phyloP scores from a whole-genome alignment of 2,797 vertebrate genomes.

The Helostoma temminkii region DNA sequence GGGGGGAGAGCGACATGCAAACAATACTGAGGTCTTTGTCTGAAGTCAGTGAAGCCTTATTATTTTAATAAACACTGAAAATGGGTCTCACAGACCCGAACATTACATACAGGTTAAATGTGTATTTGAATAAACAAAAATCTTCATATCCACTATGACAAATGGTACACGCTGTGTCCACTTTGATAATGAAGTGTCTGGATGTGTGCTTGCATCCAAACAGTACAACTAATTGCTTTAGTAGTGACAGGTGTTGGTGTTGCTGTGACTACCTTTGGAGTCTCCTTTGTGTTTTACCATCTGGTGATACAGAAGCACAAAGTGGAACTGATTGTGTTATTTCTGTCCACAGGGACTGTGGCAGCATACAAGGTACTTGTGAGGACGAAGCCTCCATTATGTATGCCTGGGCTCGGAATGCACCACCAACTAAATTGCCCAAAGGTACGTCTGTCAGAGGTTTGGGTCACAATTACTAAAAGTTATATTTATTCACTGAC shows the following conservation, averaged over 20 bases:
- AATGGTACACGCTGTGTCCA: too few relatives aligned
- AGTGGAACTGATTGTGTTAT: not conserved
- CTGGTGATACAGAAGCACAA: not conserved
- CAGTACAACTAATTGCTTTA: not conserved
- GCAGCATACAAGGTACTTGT: conserved; percentile 89
- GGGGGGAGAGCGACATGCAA: too few relatives aligned
- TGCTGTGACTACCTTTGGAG: too few relatives aligned
- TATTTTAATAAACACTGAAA: too few relatives aligned
- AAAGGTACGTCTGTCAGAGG: conserved; percentile 83
- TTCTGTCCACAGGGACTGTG: conserved; percentile 89
- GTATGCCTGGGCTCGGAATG: conserved; percentile 97
- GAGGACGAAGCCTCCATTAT: conserved; percentile 91
- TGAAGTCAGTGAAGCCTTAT: too few relatives aligned
- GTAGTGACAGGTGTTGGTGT: not conserved
- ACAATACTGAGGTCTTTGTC: too few relatives aligned
- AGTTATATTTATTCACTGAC: not conserved
- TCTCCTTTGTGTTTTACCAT: conserved; percentile 4
- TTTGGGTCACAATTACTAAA: not conserved
- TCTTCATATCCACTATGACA: too few relatives aligned
- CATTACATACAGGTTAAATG: too few relatives aligned
- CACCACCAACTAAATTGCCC: conserved; percentile 92
- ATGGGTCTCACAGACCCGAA: too few relatives aligned
- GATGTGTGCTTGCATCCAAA: not conserved
- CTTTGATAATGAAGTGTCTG: not conserved
- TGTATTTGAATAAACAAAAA: too few relatives aligned